Percentiles rank a stretch among this genome's conserved stretches.
Conservation (phyloP, 2,113 vertebrate genomes). For the Psittacara wagleri region DNA sequence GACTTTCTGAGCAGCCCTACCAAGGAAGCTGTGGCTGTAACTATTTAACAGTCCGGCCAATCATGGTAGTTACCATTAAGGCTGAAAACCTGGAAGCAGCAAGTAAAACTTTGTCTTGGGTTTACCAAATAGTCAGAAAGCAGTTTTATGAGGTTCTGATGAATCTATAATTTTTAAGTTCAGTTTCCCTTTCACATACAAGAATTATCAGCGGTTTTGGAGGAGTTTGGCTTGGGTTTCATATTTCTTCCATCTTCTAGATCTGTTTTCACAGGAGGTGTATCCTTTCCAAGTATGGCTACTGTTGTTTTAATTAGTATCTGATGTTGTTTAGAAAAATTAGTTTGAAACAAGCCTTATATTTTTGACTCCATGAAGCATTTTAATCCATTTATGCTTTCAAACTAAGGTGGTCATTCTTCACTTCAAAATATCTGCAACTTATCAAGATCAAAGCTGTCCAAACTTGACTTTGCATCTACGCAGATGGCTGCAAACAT, state of each 20-base stretch:
- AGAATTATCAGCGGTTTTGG: background rate
- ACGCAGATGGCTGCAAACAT: constrained; percentile 65
- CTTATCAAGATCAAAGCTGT: constrained; percentile 70
- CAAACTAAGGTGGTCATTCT: constrained; percentile 38
- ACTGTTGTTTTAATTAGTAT: background rate
- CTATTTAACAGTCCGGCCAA: background rate
- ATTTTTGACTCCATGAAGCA: background rate
- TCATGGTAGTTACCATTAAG: background rate
- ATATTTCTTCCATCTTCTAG: background rate
- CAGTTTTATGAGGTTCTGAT: background rate
- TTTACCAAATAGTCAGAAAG: background rate
- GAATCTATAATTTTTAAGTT: background rate
- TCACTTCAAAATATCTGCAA: constrained; percentile 64
- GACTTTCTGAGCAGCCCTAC: background rate
- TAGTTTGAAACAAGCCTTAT: background rate
- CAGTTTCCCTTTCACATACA: background rate
- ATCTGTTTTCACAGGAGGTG: background rate
- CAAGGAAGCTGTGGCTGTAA: background rate
- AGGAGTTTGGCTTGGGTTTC: rapidly evolving
- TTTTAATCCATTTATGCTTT: constrained; percentile 55
- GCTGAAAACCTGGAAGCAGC: background rate
- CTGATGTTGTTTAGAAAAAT: background rate
- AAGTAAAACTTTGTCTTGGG: background rate
- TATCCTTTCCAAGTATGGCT: background rate
- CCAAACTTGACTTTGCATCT: constrained; percentile 67